Base-by-base conservation (phyloP, 2,888 invertebrate species). In the Lasioglossum villosulum region DNA sequence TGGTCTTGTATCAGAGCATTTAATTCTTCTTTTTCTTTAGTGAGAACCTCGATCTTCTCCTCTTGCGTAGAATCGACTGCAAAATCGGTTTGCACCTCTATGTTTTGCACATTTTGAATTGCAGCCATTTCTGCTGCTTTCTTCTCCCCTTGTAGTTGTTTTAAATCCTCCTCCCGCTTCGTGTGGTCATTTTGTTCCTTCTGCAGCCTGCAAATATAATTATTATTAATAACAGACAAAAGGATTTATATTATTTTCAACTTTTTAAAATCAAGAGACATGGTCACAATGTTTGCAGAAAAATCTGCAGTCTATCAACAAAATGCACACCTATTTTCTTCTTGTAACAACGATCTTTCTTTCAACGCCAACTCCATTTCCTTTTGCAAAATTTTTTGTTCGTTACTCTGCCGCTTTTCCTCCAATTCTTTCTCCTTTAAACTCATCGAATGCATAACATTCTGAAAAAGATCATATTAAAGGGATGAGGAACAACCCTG, bases 71-170 rank as follows among this genome's bases (percentile, higher is more conserved):
- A 70, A 73, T 88, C 86, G 73, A 88, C 88, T 39, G 84, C 85
- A 23, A 90, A 84, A 68, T 94, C 94, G 0, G 95, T 95, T 86
- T 95, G 95, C 12, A 93, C 91, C 77, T 93, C 88, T 6, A 86
- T 89, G 27, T 94, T 91, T 63, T 83, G 90, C n/a, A 86, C 86
- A 59, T 68, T 86, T 27, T 75, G 70, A 88, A 81, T 84, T 34
- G 66, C 52, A 45, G 76, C 81, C 72, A 39, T 48, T 4, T 86
- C 83, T 14, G 90, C 90, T 42, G 39, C 88, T 90, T 84, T 93
- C 4, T 80, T 83, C 23, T 94, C 87, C 80, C 95, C 92, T 83
- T 93, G 92, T 2, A 94, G 84, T 52, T 91, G 94, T 78, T 92
- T 92, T 66, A 95, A 86, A 81, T 95, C 92, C 39, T 82, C 86